Evolutionary conservation across 1,140 invertebrate species (phyloP).

Genomic region (Tribolium madens): DNA sequence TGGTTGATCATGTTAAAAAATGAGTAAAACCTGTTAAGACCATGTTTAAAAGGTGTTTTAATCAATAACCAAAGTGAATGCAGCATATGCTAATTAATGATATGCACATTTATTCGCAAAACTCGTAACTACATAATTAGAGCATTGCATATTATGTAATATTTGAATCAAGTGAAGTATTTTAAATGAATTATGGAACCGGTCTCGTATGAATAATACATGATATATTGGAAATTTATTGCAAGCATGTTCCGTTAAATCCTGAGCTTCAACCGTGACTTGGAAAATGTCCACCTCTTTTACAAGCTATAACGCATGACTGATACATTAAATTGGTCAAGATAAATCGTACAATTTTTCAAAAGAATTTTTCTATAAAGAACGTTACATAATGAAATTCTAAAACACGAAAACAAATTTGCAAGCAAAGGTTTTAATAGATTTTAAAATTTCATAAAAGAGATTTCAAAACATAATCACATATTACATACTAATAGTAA

Average conservation of each 20-base stretch:
- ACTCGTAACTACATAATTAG: not conserved
- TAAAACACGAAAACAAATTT: not conserved
- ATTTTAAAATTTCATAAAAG: no score
- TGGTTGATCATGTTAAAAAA: no score
- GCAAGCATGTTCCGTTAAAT: constrained; percentile 5
- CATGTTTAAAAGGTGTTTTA: not conserved
- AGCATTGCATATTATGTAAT: not conserved
- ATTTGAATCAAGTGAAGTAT: not conserved
- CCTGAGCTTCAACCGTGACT: constrained; percentile 18
- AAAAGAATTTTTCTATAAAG: not conserved
- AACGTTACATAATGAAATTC: not conserved
- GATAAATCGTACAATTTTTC: not conserved
- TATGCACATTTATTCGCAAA: not conserved
- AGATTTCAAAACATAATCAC: not conserved
- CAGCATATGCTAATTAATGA: not conserved
- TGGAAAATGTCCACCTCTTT: constrained; percentile 14
- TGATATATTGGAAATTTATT: constrained; percentile 17
- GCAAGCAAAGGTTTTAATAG: not conserved
- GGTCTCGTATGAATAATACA: constrained; percentile 3
- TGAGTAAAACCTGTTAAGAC: no score
- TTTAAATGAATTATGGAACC: constrained; percentile 2
- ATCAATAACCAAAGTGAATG: not conserved
- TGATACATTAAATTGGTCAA: constrained; percentile 12
- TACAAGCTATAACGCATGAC: not conserved
- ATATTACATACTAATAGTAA: not conserved